Base-by-base conservation (phyloP, 2,113 vertebrate genomes). In the Carlito syrichta region DNA sequence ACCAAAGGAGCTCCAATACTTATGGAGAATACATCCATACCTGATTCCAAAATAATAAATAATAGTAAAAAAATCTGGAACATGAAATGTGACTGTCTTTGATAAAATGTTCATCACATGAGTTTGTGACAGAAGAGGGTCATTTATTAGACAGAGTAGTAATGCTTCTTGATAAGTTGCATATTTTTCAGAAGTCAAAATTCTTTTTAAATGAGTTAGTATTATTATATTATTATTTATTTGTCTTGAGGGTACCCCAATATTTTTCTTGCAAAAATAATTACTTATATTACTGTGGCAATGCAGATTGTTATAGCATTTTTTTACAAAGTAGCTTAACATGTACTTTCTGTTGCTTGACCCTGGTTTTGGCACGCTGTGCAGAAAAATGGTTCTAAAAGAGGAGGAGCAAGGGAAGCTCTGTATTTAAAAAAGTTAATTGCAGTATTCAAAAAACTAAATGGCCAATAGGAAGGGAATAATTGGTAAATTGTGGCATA, bases 211-310 rank as follows among this genome's bases (percentile, higher is more conserved):
- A 54, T 89, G 25, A 45, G 71, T 87, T 95, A 82, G 11, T 8
- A 52, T 68, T 88, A 40, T 77, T 92, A n/a, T 56, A 20, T 93
- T 12, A 63, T 54, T 83, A 81, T 77, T 89, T 89, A 54, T 50
- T 89, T 91, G 40, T 63, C 66, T 76, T 60, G 10, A 76, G 3
- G 1, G 54, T 58, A 85, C 30, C 35, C 58, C 8, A 77, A 43
- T 78, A 78, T 79, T 87, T 88, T 92, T 7, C 40, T 86, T 89
- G 38, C 38, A 96, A 86, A 95, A 86, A 85, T 86, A 76, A 93
- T 54, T 27, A 50, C 25, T 85, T 56, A 22, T 1, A 50, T 91
- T 62, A n/a, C 25, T 88, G 27, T 81, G 6, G 4, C 22, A 86
- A 40, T 77, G 52, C 0, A 71, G 22, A 93, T 43, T 50, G 23